Evolutionary conservation across 2,113 vertebrate genomes (phyloP).

Genomic region (Psephotus haematonotus): DNA sequence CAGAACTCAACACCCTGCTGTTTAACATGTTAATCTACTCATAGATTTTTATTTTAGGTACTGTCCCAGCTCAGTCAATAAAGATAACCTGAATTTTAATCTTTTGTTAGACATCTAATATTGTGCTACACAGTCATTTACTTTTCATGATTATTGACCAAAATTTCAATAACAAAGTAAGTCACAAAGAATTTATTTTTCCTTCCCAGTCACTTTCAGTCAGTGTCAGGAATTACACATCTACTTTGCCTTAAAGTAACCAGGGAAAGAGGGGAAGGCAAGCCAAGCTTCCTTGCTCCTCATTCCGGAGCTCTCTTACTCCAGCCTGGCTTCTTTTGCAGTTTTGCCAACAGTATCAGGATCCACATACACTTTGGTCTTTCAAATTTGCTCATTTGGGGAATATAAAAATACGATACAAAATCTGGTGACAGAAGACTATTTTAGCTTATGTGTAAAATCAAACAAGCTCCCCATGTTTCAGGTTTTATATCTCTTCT

Average conservation of each 20-base stretch:
- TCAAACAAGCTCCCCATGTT: not conserved
- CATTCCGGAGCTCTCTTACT: not conserved
- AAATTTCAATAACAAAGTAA: constrained; percentile 77
- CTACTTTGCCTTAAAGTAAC: constrained; percentile 58
- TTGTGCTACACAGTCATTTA: constrained; percentile 60
- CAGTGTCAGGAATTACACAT: constrained; percentile 71
- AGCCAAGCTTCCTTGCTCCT: not conserved
- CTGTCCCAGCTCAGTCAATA: constrained; percentile 66
- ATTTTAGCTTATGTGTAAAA: not conserved
- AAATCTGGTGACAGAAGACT: not conserved
- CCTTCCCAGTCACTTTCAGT: constrained; percentile 64
- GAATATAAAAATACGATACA: not conserved
- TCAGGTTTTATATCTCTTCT: constrained; percentile 16
- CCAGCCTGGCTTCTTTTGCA: not conserved
- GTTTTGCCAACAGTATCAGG: not conserved
- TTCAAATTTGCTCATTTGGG: not conserved
- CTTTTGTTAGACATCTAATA: constrained; percentile 70
- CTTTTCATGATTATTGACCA: constrained; percentile 76
- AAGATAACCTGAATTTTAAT: constrained; percentile 76
- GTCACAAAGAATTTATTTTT: constrained; percentile 74
- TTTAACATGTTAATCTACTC: constrained; percentile 67
- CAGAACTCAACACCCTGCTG: not conserved
- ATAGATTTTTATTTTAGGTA: constrained; percentile 74
- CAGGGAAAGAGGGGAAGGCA: constrained; percentile 51
- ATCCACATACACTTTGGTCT: not conserved